Evolutionary conservation across 2,113 vertebrate genomes (phyloP).

Genomic region (Rhinolophus sinicus): DNA sequence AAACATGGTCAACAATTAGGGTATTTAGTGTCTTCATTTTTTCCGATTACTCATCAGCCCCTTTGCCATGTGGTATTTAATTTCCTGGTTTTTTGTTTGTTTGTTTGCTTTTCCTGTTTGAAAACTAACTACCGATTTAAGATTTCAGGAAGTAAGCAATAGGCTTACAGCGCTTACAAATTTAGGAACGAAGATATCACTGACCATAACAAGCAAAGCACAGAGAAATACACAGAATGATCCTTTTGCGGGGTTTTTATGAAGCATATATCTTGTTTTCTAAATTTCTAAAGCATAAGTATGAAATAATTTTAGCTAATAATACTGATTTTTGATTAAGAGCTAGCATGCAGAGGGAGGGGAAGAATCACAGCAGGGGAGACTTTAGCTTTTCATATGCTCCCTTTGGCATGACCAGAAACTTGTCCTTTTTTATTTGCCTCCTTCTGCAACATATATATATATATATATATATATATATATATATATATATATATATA

Average conservation of each 20-base stretch:
- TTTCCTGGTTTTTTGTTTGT: neutral
- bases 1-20: neutral
- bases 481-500: too few species aligned
- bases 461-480: too few species aligned
- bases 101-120: neutral
- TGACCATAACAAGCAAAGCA: neutral
- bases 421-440: neutral
- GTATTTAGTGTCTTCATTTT: neutral
- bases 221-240: neutral
- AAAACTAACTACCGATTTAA: neutral
- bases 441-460: neutral
- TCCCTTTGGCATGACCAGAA: neutral
- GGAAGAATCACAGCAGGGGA: neutral
- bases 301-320: slow-evolving; percentile 5
- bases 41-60: slow-evolving; percentile 34
- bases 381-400: neutral
- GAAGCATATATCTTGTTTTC: too few species aligned
- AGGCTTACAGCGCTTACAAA: slow-evolving; percentile 19
- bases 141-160: neutral
- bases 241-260: neutral
- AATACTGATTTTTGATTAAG: neutral
- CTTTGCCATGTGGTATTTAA: neutral
- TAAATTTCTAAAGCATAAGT: neutral
- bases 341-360: neutral
- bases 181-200: slow-evolving; percentile 29